These are phyloP conservation scores for Setipinna tenuifilis DNA, from an alignment of 2,797 vertebrate genomes.

Conservation along the genomic window DNA sequence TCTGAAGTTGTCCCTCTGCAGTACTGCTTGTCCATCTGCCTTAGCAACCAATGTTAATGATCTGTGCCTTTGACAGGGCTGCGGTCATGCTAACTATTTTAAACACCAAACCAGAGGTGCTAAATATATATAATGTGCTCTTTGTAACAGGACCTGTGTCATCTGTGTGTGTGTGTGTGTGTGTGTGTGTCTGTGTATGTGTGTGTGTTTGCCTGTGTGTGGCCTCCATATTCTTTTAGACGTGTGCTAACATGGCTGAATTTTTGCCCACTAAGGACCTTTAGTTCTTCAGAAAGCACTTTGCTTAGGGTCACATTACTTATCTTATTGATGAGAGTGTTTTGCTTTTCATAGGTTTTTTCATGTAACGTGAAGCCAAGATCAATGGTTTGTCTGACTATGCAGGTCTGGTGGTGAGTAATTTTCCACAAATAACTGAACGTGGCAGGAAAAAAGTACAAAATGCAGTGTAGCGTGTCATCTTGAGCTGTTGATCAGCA, in stretches of 20 bases:
- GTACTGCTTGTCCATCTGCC: neutral
- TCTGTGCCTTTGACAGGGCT: neutral
- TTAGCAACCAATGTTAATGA: neutral
- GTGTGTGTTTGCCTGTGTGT: neutral
- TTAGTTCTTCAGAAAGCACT: neutral
- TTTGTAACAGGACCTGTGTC: conserved; percentile 14
- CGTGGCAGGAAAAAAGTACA: neutral
- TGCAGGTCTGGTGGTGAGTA: neutral
- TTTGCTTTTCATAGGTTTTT: neutral
- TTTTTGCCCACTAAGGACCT: neutral
- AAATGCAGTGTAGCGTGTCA: neutral
- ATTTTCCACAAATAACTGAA: neutral
- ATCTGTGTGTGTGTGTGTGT: neutral
- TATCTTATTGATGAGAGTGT: neutral
- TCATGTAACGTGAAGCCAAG: neutral
- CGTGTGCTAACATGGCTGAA: neutral
- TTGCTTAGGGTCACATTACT: neutral
- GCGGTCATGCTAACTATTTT: neutral
- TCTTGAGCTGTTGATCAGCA: neutral
- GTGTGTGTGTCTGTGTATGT: no score
- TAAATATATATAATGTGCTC: neutral
- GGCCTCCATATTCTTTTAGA: neutral
- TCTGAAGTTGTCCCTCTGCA: neutral
- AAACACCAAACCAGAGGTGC: neutral
- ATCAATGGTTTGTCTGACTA: neutral